phyloP scores from a whole-genome alignment of 1,140 invertebrate genomes.

The Saccostrea glomerata region DNA sequence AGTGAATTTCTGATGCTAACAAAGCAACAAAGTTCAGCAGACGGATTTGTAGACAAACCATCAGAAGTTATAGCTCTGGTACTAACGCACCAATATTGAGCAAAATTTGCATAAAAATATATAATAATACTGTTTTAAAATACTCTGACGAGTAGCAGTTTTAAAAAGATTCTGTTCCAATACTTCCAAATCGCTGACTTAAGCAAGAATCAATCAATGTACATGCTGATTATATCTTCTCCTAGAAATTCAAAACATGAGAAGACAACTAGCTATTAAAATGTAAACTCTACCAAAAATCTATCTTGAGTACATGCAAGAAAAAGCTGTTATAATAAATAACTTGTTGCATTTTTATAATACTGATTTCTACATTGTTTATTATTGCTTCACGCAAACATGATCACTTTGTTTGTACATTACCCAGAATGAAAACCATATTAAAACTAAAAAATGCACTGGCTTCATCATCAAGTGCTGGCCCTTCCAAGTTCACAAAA shows the following conservation, averaged over 20 bases:
- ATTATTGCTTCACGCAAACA: conserved; percentile 23
- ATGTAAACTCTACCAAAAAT: neutral
- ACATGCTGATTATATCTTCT: neutral
- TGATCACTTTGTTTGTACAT: neutral
- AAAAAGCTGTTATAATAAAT: neutral
- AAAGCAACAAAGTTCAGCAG: neutral
- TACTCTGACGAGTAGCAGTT: neutral
- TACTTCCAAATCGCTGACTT: neutral
- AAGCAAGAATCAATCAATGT: neutral
- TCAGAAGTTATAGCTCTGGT: neutral
- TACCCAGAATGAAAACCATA: neutral
- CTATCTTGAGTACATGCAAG: conserved; percentile 9
- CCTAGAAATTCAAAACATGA: neutral
- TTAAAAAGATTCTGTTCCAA: neutral
- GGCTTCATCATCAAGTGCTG: neutral
- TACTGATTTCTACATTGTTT: conserved; percentile 24
- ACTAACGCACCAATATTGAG: neutral
- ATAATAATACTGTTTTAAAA: conserved; percentile 24
- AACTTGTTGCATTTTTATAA: conserved; percentile 3
- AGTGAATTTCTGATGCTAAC: neutral
- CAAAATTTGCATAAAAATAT: conserved; percentile 28
- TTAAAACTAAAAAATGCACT: neutral
- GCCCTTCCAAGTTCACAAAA: neutral
- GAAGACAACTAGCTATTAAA: neutral
- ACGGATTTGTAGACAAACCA: neutral